Evolutionary conservation across 2,113 vertebrate genomes (phyloP), one percentile per base, ranked within the genome.

Genomic region (Turnix velox): DNA sequence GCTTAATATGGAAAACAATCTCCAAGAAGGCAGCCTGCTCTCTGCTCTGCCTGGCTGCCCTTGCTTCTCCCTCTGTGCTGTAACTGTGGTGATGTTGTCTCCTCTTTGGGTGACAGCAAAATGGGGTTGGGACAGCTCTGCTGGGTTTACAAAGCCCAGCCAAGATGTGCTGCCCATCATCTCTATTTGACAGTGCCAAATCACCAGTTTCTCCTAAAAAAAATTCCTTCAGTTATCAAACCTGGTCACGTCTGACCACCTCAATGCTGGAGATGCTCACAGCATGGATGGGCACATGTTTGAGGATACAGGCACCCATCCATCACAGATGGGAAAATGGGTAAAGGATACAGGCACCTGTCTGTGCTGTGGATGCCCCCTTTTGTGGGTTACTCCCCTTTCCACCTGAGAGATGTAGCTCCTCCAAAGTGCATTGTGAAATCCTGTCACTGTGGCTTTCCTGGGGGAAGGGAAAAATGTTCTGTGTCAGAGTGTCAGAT

Each of bases 211-310:
- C 30, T 45, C n/a, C 15, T 46, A 55, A 87, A 65, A n/a, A n/a
- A n/a, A n/a, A n/a, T n/a, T 27, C 10, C 5, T n/a, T 9, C 25
- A 17, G 0, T 69, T 57, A 30, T 0, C 57, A 30, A 78, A 35
- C 40, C 55, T 81, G 67, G 48, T 18, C 1, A 0, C 2, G 22
- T 80, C 12, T 65, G 69, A 31, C 23, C 4, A 1, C 18, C 22
- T 51, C 55, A 46, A 4, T 0, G 0, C 2, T 12, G 48, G 57
- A 83, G 30, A 39, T 73, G 49, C 42, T 30, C 57, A 30, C 4
- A 8, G 61, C 46, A 22, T 0, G 14, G 35, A 14, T 30, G 27
- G 23, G 39, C 37, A 30, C 15, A 20, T 0, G 0, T 17, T 1
- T 12, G 33, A 66, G 51, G n/a, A 37, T 30, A 20, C 16, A 61